phyloP scores from a whole-genome alignment of 1,140 invertebrate genomes.

The Potamilus streckersoni region DNA sequence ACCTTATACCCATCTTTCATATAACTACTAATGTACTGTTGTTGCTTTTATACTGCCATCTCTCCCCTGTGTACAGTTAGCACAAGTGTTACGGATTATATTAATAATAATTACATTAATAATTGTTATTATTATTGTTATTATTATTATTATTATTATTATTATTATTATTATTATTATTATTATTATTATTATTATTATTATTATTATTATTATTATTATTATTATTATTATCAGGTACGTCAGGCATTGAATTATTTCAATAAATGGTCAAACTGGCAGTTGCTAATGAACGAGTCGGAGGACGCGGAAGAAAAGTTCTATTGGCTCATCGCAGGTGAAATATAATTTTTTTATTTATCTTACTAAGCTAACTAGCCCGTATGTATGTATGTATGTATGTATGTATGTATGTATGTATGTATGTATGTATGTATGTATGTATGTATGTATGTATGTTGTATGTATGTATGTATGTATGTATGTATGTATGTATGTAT shows the following conservation, averaged over 20 bases:
- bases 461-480: background rate
- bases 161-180: no score
- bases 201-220: background rate
- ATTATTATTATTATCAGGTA: background rate
- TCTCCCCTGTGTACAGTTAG: no score
- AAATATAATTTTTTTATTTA: background rate
- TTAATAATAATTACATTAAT: background rate
- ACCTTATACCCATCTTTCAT: no score
- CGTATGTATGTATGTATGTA: background rate
- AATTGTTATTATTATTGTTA: background rate
- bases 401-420: background rate
- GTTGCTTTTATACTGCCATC: no score
- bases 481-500: background rate
- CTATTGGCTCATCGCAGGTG: slow-evolving; percentile 46
- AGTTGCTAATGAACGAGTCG: slow-evolving; percentile 4
- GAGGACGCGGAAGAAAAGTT: slow-evolving; percentile 17
- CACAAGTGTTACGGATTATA: no score
- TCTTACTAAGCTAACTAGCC: background rate
- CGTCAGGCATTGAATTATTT: slow-evolving; percentile 39
- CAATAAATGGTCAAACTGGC: slow-evolving; percentile 25
- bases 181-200: no score
- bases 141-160: no score
- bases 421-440: background rate
- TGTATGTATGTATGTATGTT: background rate
- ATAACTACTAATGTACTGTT: no score